Evolutionary conservation across 2,113 vertebrate genomes (phyloP).

Genomic region (Megatriorchis doriae): DNA sequence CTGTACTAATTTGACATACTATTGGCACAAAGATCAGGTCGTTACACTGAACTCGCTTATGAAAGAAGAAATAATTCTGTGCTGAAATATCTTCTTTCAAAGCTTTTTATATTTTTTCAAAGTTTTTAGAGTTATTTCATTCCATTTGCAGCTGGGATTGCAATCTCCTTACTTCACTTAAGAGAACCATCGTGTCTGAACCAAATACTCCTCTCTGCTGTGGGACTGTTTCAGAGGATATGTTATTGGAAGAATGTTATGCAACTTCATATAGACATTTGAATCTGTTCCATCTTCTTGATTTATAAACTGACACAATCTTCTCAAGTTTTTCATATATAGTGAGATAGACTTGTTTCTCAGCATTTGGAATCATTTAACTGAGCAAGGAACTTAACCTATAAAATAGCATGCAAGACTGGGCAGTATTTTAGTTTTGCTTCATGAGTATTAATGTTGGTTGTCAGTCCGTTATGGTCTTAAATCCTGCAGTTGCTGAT

Average conservation of each 20-base stretch:
- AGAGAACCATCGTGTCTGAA: not conserved
- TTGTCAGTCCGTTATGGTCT: not conserved
- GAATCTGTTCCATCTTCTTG: constrained; percentile 32
- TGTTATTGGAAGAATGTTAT: not conserved
- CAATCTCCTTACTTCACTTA: constrained; percentile 11
- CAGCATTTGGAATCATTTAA: constrained; percentile 37
- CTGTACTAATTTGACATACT: constrained; percentile 25
- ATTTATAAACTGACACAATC: constrained; percentile 32
- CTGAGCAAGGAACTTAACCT: not conserved
- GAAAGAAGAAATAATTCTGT: constrained; percentile 34
- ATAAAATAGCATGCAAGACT: not conserved
- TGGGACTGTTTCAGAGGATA: not conserved
- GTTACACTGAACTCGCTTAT: not conserved
- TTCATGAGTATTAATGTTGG: not conserved
- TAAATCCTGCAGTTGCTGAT: not conserved
- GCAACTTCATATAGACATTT: not conserved
- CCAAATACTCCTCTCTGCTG: not conserved
- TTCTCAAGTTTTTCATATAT: not conserved
- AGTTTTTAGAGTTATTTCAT: constrained; percentile 11
- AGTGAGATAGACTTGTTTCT: not conserved
- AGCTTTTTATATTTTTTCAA: not conserved
- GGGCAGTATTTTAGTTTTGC: not conserved
- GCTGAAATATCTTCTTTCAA: constrained; percentile 36
- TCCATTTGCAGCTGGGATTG: constrained; percentile 31
- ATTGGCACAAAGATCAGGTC: constrained; percentile 13